Conservation (phyloP, 2,888 invertebrate genomes). For the Agriopis aurantiaria region DNA sequence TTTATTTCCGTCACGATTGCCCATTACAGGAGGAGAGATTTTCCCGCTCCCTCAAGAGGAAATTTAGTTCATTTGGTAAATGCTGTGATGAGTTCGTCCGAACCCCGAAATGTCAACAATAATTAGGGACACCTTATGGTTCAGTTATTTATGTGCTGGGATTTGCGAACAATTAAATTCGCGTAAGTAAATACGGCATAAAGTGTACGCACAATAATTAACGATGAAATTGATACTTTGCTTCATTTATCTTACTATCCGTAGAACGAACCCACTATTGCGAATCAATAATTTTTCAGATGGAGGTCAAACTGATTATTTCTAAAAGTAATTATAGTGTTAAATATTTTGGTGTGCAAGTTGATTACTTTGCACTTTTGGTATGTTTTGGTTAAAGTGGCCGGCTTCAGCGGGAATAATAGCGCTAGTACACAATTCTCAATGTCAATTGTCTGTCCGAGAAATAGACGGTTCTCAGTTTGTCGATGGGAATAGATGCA, state of each 20-base stretch:
- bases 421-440: too few species aligned
- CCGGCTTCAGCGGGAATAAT: too few species aligned
- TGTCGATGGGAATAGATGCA: too few species aligned
- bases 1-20: constrained; percentile 50
- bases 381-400: too few species aligned
- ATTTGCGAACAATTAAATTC: constrained; percentile 11
- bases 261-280: too few species aligned
- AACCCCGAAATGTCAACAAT: constrained; percentile 26
- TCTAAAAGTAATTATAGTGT: too few species aligned
- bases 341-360: too few species aligned
- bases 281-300: not conserved
- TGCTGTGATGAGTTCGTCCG: constrained; percentile 13
- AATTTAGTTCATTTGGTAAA: constrained; percentile 31
- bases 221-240: constrained; percentile 3
- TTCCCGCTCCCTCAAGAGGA: constrained; percentile 32
- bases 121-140: constrained; percentile 20
- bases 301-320: too few species aligned
- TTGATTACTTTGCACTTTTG: too few species aligned
- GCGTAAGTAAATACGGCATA: not conserved
- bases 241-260: not conserved
- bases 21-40: constrained; percentile 41
- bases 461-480: too few species aligned
- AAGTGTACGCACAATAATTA: constrained; percentile 5
- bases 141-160: constrained; percentile 5
- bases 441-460: too few species aligned